Percentiles rank a stretch among this genome's conserved stretches.
Conservation (phyloP, 2,888 invertebrate genomes). For the Thera obeliscata region DNA sequence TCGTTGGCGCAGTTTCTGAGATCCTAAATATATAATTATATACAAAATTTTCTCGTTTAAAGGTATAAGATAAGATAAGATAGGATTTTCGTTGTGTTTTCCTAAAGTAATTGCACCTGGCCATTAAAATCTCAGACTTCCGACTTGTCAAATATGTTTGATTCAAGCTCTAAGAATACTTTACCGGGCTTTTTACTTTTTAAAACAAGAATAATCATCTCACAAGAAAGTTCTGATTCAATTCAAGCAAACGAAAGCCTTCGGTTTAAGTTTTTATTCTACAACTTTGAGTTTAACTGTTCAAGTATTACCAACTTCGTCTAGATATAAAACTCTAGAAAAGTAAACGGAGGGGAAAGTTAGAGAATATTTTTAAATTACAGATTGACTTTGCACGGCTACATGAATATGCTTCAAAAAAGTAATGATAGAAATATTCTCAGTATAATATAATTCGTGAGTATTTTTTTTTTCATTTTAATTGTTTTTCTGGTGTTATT, state of each 20-base stretch:
- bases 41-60: no score
- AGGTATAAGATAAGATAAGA: no score
- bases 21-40: no score
- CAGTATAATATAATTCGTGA: no score
- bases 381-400: not conserved
- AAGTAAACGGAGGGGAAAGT: slow-evolving; percentile 16
- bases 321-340: slow-evolving; percentile 16
- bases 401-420: not conserved
- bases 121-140: no score
- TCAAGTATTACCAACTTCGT: slow-evolving; percentile 24
- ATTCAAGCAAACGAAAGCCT: slow-evolving; percentile 25
- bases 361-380: slow-evolving; percentile 15
- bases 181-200: not conserved
- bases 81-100: no score
- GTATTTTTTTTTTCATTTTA: no score
- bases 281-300: slow-evolving; percentile 13
- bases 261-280: slow-evolving; percentile 30
- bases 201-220: slow-evolving; percentile 23
- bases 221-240: slow-evolving; percentile 26
- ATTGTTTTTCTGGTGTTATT: no score
- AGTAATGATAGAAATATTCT: no score
- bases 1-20: no score
- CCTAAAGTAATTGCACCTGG: no score
- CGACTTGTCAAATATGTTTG: no score
- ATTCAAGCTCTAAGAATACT: not conserved